A percentile compares a stretch with the other conserved stretches of the same genome.
Evolutionary conservation across 2,888 invertebrate species (phyloP).

Genomic region (Thymelicus lineola): DNA sequence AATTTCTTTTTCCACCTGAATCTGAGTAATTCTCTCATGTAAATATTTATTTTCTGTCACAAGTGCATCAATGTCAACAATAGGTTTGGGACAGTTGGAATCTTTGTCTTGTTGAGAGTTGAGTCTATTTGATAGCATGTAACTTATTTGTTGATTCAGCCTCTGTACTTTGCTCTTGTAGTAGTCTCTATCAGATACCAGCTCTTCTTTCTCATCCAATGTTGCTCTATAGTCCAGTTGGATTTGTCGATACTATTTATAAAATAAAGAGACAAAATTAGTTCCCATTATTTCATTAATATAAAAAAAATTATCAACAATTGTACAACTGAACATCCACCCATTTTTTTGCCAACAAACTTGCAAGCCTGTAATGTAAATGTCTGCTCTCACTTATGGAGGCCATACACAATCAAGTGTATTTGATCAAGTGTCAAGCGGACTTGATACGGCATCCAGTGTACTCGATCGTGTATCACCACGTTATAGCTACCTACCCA

Average conservation of each 20-base stretch:
- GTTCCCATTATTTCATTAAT: neutral
- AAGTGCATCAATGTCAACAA: slow-evolving; percentile 92
- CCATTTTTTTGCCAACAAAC: too few relatives aligned
- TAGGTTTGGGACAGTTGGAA: slow-evolving; percentile 64
- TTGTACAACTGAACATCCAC: too few relatives aligned
- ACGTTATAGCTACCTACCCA: too few relatives aligned
- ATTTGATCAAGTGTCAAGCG: too few relatives aligned
- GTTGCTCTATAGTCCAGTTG: slow-evolving; percentile 91
- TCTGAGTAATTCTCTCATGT: slow-evolving; percentile 91
- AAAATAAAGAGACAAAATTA: neutral
- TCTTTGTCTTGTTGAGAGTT: slow-evolving; percentile 64
- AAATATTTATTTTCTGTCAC: slow-evolving; percentile 94
- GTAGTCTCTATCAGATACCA: slow-evolving; percentile 91
- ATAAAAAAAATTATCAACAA: too few relatives aligned
- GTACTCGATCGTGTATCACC: too few relatives aligned
- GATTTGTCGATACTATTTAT: slow-evolving; percentile 88
- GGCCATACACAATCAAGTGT: too few relatives aligned
- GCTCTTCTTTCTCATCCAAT: slow-evolving; percentile 94
- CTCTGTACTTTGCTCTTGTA: slow-evolving; percentile 93
- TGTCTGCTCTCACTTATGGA: too few relatives aligned
- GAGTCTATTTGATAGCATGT: slow-evolving; percentile 81
- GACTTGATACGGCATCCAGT: too few relatives aligned
- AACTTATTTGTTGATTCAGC: slow-evolving; percentile 91
- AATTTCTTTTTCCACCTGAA: slow-evolving; percentile 91
- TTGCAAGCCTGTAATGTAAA: too few relatives aligned